Percentiles rank a stretch among this genome's conserved stretches.
These are phyloP conservation scores for Colaptes auratus DNA, from an alignment of 2,113 vertebrate species.

Conservation along the genomic window DNA sequence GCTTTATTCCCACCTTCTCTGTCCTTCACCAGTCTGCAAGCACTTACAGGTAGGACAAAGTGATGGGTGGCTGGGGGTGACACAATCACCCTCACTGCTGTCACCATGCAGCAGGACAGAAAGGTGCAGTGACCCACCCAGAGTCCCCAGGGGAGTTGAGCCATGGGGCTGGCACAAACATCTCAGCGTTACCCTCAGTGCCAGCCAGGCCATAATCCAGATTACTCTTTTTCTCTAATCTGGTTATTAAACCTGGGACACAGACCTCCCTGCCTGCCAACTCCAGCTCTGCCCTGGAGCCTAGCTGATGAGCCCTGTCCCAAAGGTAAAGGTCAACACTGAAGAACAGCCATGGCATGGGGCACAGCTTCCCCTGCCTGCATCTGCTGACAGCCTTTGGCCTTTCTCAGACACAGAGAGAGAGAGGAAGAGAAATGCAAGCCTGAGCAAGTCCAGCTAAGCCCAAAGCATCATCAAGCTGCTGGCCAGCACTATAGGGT, in stretches of 20 bases:
- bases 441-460: neutral
- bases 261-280: accelerated
- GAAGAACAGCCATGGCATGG: accelerated
- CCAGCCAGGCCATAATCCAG: neutral
- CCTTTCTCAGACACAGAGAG: neutral
- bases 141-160: neutral
- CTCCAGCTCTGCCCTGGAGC: too few species aligned
- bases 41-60: accelerated
- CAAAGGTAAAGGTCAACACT: accelerated
- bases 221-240: neutral
- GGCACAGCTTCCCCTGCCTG: neutral
- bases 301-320: neutral
- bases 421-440: too few species aligned
- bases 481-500: accelerated
- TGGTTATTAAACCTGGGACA: neutral
- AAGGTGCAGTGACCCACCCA: accelerated
- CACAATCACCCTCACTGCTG: neutral
- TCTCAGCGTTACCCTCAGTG: neutral
- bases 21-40: accelerated
- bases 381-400: accelerated
- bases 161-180: accelerated
- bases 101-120: accelerated
- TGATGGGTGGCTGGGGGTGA: accelerated
- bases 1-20: neutral
- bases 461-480: neutral